These are phyloP conservation scores for Grantiella picta DNA, from an alignment of 2,113 vertebrate species.

Conservation along the genomic window DNA sequence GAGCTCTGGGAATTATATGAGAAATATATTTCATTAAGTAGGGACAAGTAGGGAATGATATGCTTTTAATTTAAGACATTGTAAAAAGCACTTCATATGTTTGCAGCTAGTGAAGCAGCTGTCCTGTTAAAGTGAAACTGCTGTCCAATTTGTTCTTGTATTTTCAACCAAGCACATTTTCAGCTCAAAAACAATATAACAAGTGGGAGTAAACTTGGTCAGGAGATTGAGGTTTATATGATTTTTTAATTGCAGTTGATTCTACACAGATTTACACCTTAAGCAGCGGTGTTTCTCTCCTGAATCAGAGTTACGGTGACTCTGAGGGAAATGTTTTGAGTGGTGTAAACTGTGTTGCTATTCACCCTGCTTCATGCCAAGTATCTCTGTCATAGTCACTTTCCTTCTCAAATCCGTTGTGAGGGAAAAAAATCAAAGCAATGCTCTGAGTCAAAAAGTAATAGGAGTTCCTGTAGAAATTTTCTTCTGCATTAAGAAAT, in stretches of 20 bases:
- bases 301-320: background rate
- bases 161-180: background rate
- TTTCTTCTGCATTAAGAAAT: background rate
- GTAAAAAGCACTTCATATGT: background rate
- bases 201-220: background rate
- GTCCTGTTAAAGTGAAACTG: background rate
- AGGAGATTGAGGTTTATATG: background rate
- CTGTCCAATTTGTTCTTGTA: background rate
- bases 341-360: background rate
- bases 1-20: background rate
- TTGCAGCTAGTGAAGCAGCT: background rate
- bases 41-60: background rate
- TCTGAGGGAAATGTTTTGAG: background rate
- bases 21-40: slow-evolving; percentile 39
- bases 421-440: background rate
- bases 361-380: background rate
- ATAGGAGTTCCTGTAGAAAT: background rate
- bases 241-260: background rate
- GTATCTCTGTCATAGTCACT: background rate
- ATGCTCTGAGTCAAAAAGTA: background rate
- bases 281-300: background rate
- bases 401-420: background rate
- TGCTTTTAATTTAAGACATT: background rate
- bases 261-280: background rate
- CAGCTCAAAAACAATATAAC: background rate